A percentile compares a stretch with the other conserved stretches of the same genome.
Conservation (phyloP, 2,113 vertebrate species). For the Ictalurus furcatus region DNA sequence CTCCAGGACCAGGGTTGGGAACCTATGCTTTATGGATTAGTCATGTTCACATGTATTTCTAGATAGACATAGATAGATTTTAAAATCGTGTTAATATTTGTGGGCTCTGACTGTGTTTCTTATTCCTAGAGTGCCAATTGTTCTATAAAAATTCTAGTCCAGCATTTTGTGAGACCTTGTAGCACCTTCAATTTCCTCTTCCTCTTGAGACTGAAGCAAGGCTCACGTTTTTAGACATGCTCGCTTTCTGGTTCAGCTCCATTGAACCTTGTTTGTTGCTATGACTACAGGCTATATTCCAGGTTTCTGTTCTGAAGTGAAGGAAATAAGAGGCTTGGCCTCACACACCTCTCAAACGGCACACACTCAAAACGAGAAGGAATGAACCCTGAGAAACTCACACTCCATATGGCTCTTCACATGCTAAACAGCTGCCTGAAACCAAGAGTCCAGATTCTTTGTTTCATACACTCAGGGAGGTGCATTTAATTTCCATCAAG, state of each 20-base stretch:
- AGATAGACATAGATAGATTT: neutral
- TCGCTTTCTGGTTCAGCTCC: constrained; percentile 48
- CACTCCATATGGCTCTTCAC: constrained; percentile 62
- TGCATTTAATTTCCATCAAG: constrained; percentile 58
- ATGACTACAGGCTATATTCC: constrained; percentile 68
- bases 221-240: constrained; percentile 44
- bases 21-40: neutral
- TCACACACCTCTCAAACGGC: constrained; percentile 22
- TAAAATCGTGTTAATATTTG: neutral
- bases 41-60: neutral
- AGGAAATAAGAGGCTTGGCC: constrained; percentile 60
- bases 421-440: constrained; percentile 62
- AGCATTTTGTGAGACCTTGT: constrained; percentile 3
- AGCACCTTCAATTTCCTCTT: constrained; percentile 27
- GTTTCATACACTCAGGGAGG: constrained; percentile 59
- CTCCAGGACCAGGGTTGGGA: no score
- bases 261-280: constrained; percentile 66
- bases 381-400: neutral
- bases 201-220: constrained; percentile 29
- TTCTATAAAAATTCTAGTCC: neutral
- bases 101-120: neutral
- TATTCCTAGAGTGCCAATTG: neutral
- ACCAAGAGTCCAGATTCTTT: constrained; percentile 62
- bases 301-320: constrained; percentile 47
- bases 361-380: constrained; percentile 14